Percentiles rank a stretch among this genome's conserved stretches.
These are phyloP conservation scores for Microchrysa polita DNA, from an alignment of 2,888 invertebrate genomes.

Conservation along the genomic window DNA sequence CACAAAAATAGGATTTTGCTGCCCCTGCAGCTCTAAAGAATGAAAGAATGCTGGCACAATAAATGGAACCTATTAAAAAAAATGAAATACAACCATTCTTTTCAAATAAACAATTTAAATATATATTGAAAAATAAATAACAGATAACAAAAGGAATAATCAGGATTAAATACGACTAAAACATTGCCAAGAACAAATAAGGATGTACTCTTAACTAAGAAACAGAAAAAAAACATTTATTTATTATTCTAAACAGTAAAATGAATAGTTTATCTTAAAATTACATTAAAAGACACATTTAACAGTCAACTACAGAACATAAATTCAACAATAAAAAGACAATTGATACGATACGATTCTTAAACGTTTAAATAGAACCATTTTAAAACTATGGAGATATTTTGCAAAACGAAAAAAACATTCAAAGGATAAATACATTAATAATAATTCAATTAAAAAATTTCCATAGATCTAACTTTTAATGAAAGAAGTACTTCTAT, in stretches of 20 bases:
- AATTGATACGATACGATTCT: not conserved
- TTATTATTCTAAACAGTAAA: constrained; percentile 13
- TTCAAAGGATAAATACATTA: constrained; percentile 9
- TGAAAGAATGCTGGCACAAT: constrained; percentile 56
- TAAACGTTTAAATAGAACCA: not conserved
- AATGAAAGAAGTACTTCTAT: not conserved
- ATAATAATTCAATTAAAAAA: constrained; percentile 23
- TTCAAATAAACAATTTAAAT: constrained; percentile 37
- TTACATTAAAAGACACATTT: constrained; percentile 7
- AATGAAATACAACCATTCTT: constrained; percentile 6
- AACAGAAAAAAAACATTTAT: constrained; percentile 8
- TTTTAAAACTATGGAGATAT: not conserved
- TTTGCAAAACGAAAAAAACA: too few relatives aligned
- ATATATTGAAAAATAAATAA: constrained; percentile 31
- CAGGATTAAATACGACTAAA: not conserved
- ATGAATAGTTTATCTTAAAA: constrained; percentile 8
- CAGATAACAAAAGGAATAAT: constrained; percentile 21
- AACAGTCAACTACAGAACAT: not conserved
- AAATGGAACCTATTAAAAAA: constrained; percentile 5
- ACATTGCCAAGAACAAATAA: constrained; percentile 13
- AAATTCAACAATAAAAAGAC: not conserved
- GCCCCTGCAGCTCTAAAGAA: too few relatives aligned
- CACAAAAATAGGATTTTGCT: too few relatives aligned
- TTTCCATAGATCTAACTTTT: not conserved
- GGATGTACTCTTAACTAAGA: not conserved